Base-by-base conservation (phyloP, 2,888 invertebrate species). In the Drosophila gaucha region DNA sequence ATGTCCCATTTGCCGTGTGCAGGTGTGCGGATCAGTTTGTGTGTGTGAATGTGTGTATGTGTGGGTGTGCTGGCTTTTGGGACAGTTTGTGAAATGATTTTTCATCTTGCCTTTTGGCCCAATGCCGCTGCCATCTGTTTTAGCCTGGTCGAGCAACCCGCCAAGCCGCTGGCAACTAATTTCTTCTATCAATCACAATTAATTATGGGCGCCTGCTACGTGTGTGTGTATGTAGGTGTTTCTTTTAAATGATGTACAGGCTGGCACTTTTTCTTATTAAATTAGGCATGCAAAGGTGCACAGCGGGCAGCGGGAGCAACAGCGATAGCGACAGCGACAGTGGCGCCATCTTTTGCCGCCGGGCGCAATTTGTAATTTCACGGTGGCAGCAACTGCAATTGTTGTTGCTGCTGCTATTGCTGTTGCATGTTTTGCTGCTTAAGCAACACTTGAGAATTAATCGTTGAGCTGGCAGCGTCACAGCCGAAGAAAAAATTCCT, bases 151-250 rank as follows among this genome's bases (percentile, higher is more conserved):
- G 64, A 52, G 64, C 57, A 43, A 59, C 52, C 67, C 65, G 54
- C 64, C 71, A 56, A 73, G 67, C 78, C 72, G 65, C 73, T 58
- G 75, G 68, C 83, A 79, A 77, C 74, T 80, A 86, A 86, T 84
- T 80, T 86, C 68, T 75, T 69, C 70, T 79, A 90, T 90, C 84
- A 86, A 90, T 90, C 90, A 90, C 82, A 88, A 86, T 90, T 89
- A 89, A 88, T 87, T 85, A 86, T 72, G 71, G 60, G 52, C 56
- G 46, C 56, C 38, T 49, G 24, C 35, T 26, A 51, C 50, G 26
- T 52, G 26, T 52, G 43, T 59, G 35, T 56, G 44, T 41, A 38
- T 49, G 41, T 43, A 26, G 36, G 31, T 52, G 31, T 60, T 56
- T 51, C 52, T 57, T 82, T 78, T 85, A 68, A 75, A 73, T 78